A percentile compares a stretch with the other conserved stretches of the same genome.
phyloP scores from a whole-genome alignment of 2,113 vertebrate species.

The Speoplatyrhinus poulsoni region DNA sequence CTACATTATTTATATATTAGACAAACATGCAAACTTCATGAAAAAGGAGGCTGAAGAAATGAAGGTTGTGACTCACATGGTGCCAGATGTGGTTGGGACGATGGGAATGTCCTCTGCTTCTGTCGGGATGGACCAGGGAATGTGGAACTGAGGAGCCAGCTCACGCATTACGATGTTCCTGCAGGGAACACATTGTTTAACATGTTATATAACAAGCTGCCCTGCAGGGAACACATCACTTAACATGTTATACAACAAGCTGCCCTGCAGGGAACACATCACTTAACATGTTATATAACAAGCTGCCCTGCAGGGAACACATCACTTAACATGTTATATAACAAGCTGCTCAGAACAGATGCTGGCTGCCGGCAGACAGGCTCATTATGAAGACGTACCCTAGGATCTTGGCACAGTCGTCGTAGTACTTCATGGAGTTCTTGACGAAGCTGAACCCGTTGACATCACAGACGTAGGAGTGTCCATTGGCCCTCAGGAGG shows the following conservation, averaged over 20 bases:
- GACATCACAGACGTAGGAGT: conserved; percentile 96
- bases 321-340: no score
- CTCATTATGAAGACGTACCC: conserved; percentile 74
- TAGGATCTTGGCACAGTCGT: conserved; percentile 98
- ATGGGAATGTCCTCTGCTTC: conserved; percentile 99
- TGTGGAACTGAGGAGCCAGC: conserved; percentile 96
- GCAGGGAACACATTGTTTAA: neutral
- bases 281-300: conserved; percentile 74
- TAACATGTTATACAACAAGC: no score
- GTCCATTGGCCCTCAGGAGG: conserved; percentile 93
- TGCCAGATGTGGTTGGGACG: conserved; percentile 98
- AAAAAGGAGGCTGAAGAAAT: no score
- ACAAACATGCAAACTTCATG: no score
- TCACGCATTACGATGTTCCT: conserved; percentile 98
- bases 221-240: neutral
- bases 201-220: conserved; percentile 11
- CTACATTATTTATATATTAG: no score
- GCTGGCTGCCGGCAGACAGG: neutral
- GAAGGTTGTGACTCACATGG: conserved; percentile 84
- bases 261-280: conserved; percentile 79
- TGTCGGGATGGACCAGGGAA: conserved; percentile 97
- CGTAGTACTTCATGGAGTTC: conserved; percentile 99
- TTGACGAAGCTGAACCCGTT: conserved; percentile 99
- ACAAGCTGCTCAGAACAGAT: neutral
- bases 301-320: conserved; percentile 39